Conservation (phyloP, 2,888 invertebrate species). For the Stegophylla sp. region DNA sequence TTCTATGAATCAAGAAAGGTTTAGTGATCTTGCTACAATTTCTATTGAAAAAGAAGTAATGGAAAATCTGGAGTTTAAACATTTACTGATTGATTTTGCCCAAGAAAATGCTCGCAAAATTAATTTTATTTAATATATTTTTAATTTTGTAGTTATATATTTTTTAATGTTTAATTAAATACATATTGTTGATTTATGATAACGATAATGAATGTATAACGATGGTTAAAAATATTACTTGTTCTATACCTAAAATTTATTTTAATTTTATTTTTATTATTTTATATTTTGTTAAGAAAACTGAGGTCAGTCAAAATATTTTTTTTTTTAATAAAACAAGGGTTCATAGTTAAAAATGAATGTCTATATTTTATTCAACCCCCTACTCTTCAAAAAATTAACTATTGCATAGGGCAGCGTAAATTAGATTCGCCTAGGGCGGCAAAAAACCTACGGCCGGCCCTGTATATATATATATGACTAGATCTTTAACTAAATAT, state of each 20-base stretch:
- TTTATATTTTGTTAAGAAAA: constrained; percentile 5
- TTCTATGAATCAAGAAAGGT: not conserved
- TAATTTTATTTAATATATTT: not conserved
- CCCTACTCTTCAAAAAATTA: constrained; percentile 1
- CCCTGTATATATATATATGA: too few relatives aligned
- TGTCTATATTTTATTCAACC: not conserved
- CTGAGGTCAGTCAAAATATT: not conserved
- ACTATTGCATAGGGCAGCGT: not conserved
- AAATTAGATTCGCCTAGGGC: not conserved
- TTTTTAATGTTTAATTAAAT: not conserved
- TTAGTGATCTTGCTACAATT: constrained; percentile 20
- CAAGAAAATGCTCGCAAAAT: constrained; percentile 15
- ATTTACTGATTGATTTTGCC: not conserved
- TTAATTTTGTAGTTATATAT: not conserved
- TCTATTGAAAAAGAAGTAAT: constrained; percentile 1
- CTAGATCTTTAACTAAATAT: too few relatives aligned
- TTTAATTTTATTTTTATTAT: not conserved
- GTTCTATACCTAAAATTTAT: not conserved
- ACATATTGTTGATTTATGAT: not conserved
- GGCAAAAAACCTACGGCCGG: not conserved
- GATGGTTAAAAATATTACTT: not conserved
- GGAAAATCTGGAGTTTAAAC: not conserved
- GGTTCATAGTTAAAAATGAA: not conserved
- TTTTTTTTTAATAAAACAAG: not conserved
- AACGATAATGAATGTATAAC: constrained; percentile 4